Conservation (phyloP, 1,140 invertebrate species). For the Stratiolaelaps scimitus region DNA sequence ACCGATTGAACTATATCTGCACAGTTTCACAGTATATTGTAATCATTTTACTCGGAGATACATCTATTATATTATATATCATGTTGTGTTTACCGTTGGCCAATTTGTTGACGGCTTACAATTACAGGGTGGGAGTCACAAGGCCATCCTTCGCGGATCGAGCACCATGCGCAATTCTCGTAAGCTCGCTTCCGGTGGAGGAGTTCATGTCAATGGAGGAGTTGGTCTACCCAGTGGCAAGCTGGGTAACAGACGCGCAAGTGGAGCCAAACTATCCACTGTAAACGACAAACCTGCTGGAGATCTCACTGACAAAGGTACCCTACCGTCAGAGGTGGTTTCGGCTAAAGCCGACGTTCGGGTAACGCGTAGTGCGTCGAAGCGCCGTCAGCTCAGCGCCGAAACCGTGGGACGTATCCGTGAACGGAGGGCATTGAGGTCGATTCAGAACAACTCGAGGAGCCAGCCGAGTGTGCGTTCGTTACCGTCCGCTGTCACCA, state of each 20-base stretch:
- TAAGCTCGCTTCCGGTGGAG: neutral
- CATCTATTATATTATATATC: too few species aligned
- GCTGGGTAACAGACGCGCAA: neutral
- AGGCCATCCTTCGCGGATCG: constrained; percentile 3
- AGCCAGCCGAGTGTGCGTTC: constrained; percentile 9
- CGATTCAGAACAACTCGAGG: constrained; percentile 7
- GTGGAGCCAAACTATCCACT: neutral
- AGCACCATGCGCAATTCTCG: constrained; percentile 1
- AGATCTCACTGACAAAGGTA: too few species aligned
- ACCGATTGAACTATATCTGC: neutral
- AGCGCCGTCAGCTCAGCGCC: constrained; percentile 8
- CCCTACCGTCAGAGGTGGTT: neutral
- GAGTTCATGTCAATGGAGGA: too few species aligned
- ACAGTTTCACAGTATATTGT: neutral
- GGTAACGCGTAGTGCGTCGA: neutral
- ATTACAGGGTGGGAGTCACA: constrained; percentile 9
- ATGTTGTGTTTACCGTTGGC: too few species aligned
- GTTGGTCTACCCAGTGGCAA: too few species aligned
- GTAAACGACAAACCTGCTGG: too few species aligned
- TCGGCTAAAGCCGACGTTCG: neutral
- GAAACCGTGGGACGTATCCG: constrained; percentile 11
- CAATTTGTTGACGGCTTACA: too few species aligned
- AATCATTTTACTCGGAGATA: too few species aligned
- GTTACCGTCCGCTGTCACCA: neutral
- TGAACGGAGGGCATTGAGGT: constrained; percentile 2